Percentiles rank a stretch among this genome's conserved stretches.
Evolutionary conservation across 2,888 invertebrate species (phyloP).

Genomic region (Ophraella communa): DNA sequence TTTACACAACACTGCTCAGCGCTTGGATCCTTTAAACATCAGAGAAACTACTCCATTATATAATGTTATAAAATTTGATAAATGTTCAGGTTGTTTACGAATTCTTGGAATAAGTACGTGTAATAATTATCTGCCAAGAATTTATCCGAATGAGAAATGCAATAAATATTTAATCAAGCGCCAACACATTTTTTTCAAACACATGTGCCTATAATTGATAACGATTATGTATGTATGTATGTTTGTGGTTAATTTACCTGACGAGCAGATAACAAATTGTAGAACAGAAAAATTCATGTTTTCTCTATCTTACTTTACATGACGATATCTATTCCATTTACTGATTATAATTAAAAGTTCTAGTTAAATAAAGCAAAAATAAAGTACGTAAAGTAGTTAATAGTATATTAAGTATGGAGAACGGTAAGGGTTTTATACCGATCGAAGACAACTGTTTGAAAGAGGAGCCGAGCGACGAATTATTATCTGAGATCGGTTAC

Average conservation of each 20-base stretch:
- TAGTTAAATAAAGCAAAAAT: too few relatives aligned
- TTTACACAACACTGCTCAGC: constrained; percentile 10
- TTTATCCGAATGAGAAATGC: constrained; percentile 23
- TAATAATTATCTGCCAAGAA: constrained; percentile 29
- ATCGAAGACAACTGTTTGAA: too few relatives aligned
- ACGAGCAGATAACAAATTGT: neutral
- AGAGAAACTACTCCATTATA: neutral
- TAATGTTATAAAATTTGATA: constrained; percentile 25
- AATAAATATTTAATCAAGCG: constrained; percentile 13
- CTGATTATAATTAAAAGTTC: too few relatives aligned
- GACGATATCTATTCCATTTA: too few relatives aligned
- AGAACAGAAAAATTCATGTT: neutral
- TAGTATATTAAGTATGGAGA: too few relatives aligned
- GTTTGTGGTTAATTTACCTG: neutral
- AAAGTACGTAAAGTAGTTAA: too few relatives aligned
- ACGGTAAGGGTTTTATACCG: too few relatives aligned
- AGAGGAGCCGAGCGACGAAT: too few relatives aligned
- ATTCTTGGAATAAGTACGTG: constrained; percentile 21
- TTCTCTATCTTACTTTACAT: too few relatives aligned
- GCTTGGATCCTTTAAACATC: neutral
- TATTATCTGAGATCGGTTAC: too few relatives aligned
- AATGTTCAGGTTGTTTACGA: constrained; percentile 23
- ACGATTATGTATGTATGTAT: too few relatives aligned
- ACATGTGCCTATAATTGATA: neutral
- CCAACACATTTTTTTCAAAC: constrained; percentile 11